Conservation (phyloP, 1,140 invertebrate species). For the Zaprionus tsacasi region DNA sequence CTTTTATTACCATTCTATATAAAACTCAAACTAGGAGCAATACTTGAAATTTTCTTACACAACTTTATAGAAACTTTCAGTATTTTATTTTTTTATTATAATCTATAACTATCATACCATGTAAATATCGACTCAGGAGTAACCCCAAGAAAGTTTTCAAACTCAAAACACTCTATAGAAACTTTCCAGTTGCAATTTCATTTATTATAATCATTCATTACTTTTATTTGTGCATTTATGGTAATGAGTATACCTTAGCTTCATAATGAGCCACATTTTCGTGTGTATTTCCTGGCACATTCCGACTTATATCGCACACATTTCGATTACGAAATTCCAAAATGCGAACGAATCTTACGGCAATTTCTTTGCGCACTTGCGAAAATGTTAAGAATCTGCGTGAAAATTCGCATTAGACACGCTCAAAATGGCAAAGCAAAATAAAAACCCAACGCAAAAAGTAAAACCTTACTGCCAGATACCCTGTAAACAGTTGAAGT, state of each 20-base stretch:
- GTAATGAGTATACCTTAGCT: too few relatives aligned
- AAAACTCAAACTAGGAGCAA: too few relatives aligned
- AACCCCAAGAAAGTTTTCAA: too few relatives aligned
- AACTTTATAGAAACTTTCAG: too few relatives aligned
- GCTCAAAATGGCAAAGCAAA: not conserved
- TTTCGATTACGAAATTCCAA: not conserved
- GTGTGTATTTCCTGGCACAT: not conserved
- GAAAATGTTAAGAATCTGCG: constrained; percentile 26
- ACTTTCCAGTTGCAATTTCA: too few relatives aligned
- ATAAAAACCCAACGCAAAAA: not conserved
- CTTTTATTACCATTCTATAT: not conserved
- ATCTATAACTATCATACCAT: too few relatives aligned
- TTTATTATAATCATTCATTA: too few relatives aligned
- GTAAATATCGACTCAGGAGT: too few relatives aligned
- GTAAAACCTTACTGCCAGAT: not conserved
- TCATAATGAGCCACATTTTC: not conserved
- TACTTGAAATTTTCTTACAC: too few relatives aligned
- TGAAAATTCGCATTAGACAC: constrained; percentile 16
- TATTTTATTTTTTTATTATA: too few relatives aligned
- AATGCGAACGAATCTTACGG: not conserved
- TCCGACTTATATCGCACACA: not conserved
- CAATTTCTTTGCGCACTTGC: not conserved
- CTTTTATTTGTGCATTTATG: too few relatives aligned
- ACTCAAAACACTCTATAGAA: too few relatives aligned
- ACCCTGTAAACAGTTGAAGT: not conserved